Base-by-base conservation (phyloP, 2,797 vertebrate species). In the Protonibea diacanthus region DNA sequence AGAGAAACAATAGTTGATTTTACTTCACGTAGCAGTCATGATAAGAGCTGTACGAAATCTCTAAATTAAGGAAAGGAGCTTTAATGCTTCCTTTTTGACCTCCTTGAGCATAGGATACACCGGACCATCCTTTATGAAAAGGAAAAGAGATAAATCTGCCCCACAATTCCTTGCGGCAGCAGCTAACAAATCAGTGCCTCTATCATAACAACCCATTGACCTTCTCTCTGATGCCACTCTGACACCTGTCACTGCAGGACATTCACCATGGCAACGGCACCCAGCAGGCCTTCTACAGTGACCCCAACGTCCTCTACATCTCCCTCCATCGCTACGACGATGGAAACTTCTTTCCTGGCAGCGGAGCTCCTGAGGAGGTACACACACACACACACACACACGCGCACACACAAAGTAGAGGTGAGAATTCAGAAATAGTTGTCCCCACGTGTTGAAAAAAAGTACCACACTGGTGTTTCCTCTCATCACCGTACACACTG, bases 201-300 rank as follows among this genome's bases (percentile, higher is more conserved):
- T 44, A 52, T 75, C 55, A 17, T 60, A 67, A 25, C n/a, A 63
- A 49, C 20, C 27, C 51, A 20, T 38, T 85, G 66, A 85, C 48
- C 66, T 76, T 80, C 57, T 78, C 51, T 71, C 27, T 72, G 58
- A 29, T 55, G 11, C 38, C 57, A 9, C 57, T 67, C 38, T 68
- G 65, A 77, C 33, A 33, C 68, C 44, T 17, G 33, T 87, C 81
- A 52, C 58, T 44, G 18, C 81, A 99, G 98, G 98, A 99, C 91
- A 98, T 99, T 93, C 98, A 99, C 92, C 98, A 99, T 21, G 98
- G 98, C 62, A 99, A 99, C 1, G 98, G 97, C 71, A 98, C 97
- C 55, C 97, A 98, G 85, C 97, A 99, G 86, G 96, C 97, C 2
- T 99, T 99, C 89, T 99, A 99, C 91, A 96, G 93, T 0, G 97